A percentile compares a stretch with the other conserved stretches of the same genome.
Conservation (phyloP, 2,888 invertebrate species). For the Pollenia angustigena region DNA sequence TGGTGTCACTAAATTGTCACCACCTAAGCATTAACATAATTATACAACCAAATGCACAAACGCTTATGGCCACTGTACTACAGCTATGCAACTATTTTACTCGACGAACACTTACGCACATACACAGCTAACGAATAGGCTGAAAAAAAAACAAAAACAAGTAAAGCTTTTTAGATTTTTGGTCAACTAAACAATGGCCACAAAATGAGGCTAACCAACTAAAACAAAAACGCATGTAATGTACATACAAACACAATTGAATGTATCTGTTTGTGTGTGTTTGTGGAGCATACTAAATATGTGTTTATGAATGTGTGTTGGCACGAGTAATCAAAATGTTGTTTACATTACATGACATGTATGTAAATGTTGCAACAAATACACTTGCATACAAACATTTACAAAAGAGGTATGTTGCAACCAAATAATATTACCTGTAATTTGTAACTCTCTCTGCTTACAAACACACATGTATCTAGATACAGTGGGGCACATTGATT, state of each 20-base stretch:
- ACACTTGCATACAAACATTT: constrained; percentile 14
- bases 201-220: constrained; percentile 73
- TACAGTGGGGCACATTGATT: not conserved
- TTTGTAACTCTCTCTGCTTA: constrained; percentile 41
- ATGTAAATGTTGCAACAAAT: constrained; percentile 64
- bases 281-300: constrained; percentile 6
- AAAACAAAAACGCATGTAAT: constrained; percentile 61
- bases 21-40: constrained; percentile 81
- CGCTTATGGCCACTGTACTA: constrained; percentile 49
- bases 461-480: not conserved
- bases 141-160: constrained; percentile 57
- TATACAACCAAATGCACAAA: constrained; percentile 70
- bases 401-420: constrained; percentile 41
- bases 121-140: constrained; percentile 24
- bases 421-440: constrained; percentile 66
- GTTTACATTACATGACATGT: constrained; percentile 67
- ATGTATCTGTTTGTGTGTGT: not conserved
- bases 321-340: constrained; percentile 63
- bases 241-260: not conserved
- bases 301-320: constrained; percentile 39
- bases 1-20: constrained; percentile 76
- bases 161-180: constrained; percentile 73
- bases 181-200: constrained; percentile 73
- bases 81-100: constrained; percentile 6
- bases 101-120: not conserved